Conservation (phyloP, 2,113 vertebrate genomes). For the Pterocles orientalis region DNA sequence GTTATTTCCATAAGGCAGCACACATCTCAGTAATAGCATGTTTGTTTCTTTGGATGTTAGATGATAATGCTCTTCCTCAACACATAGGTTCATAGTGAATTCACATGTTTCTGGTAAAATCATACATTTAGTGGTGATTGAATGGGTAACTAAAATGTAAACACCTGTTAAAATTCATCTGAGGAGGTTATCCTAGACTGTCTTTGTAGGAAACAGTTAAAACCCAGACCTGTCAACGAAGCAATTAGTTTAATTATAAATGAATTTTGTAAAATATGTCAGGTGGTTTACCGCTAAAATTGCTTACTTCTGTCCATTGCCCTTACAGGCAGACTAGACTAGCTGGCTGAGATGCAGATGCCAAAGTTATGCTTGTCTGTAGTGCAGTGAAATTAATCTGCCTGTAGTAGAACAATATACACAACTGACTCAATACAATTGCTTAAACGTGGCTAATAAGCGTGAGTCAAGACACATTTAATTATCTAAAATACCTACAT, state of each 20-base stretch:
- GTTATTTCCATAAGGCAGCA: neutral
- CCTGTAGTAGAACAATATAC: neutral
- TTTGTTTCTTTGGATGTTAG: neutral
- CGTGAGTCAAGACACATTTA: neutral
- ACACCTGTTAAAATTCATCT: neutral
- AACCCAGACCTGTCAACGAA: neutral
- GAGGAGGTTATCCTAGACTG: neutral
- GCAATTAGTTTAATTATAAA: neutral
- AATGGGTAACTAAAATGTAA: neutral
- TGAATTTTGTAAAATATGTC: neutral
- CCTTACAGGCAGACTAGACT: neutral
- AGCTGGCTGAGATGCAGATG: neutral
- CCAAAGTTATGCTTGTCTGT: neutral
- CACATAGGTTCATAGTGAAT: neutral
- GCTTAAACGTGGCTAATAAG: neutral
- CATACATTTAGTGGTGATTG: neutral
- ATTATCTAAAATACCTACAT: neutral
- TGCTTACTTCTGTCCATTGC: neutral
- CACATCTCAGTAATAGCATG: neutral
- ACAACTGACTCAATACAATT: neutral
- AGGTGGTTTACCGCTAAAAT: neutral
- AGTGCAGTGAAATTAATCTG: neutral
- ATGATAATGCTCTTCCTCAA: neutral
- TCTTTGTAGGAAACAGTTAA: neutral
- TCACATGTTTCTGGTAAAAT: neutral